Base-by-base conservation (phyloP, 2,888 invertebrate species). In the Pandemis corylana region DNA sequence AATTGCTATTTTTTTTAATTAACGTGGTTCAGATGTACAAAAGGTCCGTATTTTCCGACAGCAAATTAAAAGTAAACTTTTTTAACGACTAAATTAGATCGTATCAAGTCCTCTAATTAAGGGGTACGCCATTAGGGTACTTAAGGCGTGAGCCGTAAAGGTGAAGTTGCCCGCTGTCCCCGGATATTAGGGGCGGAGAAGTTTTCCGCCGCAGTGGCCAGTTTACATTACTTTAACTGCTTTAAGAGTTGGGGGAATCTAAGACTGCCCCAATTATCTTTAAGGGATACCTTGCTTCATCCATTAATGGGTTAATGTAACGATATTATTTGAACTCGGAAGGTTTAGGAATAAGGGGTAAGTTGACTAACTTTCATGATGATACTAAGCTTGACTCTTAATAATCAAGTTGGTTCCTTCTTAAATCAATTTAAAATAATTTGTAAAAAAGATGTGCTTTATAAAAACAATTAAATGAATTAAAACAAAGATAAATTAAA, bases 221-320 rank as follows among this genome's bases (percentile, higher is more conserved):
- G 67, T 61, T 64, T 64, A 41, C 68, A 65, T 75, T 75, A 72
- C 72, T 71, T 68, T 72, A 75, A 75, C 71, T 72, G 75, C 59
- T 75, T 75, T 75, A 61, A 62, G 71, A 66, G 46, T 75, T 74
- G 5, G 59, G 64, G 63, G 49, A 75, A 68, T 71, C 70, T 64
- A 66, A 76, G 42, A 44, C 68, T 15, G 59, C 69, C n/a, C 49
- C 69, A 63, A 75, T 71, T 75, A 69, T 76, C 69, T 65, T 51
- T 42, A 49, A 44, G 61, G 65, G 65, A 66, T 63, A 62, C 59
- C 68, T 61, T 66, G 63, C 51, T 61, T 68, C 63, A 28, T 67
- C 59, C 63, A 62, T 56, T 72, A 76, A 68, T 75, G 56, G 65
- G 65, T 67, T 53, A 41, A 71, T 71, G 71, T 46, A 71, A 53